These are phyloP conservation scores for Drosophila sechellia DNA, from an alignment of 1,140 invertebrate species.

Conservation along the genomic window DNA sequence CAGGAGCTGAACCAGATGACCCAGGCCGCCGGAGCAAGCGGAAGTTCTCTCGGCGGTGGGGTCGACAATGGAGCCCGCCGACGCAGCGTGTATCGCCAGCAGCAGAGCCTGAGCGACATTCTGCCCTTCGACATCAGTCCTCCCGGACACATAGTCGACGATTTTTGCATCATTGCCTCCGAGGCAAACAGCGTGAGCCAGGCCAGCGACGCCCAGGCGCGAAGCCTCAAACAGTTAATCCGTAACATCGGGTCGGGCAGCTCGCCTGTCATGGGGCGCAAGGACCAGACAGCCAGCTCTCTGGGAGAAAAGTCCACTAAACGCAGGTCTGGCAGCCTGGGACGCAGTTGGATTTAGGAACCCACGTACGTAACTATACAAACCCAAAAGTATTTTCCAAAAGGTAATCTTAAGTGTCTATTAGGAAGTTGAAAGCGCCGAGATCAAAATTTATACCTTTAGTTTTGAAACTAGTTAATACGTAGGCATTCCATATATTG, in stretches of 20 bases:
- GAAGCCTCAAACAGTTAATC: slow-evolving; percentile 90
- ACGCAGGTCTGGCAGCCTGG: slow-evolving; percentile 79
- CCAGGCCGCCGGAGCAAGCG: slow-evolving; percentile 23
- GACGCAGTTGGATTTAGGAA: slow-evolving; percentile 78
- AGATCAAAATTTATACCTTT: neutral
- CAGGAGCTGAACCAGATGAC: slow-evolving; percentile 73
- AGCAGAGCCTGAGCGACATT: slow-evolving; percentile 85
- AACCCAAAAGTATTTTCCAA: neutral
- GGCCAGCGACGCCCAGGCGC: slow-evolving; percentile 87
- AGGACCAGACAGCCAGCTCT: slow-evolving; percentile 82
- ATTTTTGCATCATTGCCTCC: slow-evolving; percentile 96
- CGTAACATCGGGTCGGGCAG: slow-evolving; percentile 91
- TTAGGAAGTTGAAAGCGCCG: neutral
- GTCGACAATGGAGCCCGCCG: slow-evolving; percentile 71
- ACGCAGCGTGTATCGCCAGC: slow-evolving; percentile 85
- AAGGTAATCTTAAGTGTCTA: neutral
- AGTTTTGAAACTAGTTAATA: neutral
- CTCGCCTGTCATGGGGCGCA: slow-evolving; percentile 91
- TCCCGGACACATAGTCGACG: slow-evolving; percentile 93
- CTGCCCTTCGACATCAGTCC: slow-evolving; percentile 87
- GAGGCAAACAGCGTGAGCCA: slow-evolving; percentile 85
- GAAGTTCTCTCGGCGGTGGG: slow-evolving; percentile 39
- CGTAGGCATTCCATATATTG: neutral
- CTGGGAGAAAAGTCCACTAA: slow-evolving; percentile 56
- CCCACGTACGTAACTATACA: neutral